Percentiles rank a stretch among this genome's conserved stretches.
These are phyloP conservation scores for Pachypeltis micranthus DNA, from an alignment of 1,140 invertebrate genomes.

Conservation along the genomic window DNA sequence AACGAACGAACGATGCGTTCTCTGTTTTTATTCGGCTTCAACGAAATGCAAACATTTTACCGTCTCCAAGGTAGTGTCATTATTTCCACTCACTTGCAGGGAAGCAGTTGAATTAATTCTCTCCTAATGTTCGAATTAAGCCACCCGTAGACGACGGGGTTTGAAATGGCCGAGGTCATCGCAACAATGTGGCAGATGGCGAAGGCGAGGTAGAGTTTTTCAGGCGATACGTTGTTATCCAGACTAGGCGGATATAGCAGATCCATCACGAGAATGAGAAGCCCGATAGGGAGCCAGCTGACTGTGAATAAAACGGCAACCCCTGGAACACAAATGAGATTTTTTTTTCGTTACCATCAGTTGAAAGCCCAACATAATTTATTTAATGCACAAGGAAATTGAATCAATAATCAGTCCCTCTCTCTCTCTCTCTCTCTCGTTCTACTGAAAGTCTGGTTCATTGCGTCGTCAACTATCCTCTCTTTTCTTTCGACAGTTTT, in stretches of 20 bases:
- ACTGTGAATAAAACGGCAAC: conserved; percentile 36
- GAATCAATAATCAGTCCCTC: no score
- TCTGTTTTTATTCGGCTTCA: no score
- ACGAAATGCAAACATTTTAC: no score
- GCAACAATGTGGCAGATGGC: conserved; percentile 43
- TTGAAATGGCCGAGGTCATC: conserved; percentile 42
- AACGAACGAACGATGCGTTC: no score
- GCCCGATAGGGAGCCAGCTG: conserved; percentile 41
- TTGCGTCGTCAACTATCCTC: no score
- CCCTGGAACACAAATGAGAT: conserved; percentile 28
- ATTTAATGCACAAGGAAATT: no score
- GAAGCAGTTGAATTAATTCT: conserved; percentile 34
- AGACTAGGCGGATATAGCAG: conserved; percentile 19
- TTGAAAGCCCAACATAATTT: no score
- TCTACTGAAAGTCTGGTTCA: no score
- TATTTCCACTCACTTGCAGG: conserved; percentile 20
- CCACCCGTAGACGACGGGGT: conserved; percentile 43
- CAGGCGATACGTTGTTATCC: conserved; percentile 22
- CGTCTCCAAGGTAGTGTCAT: no score
- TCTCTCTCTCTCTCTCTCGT: no score
- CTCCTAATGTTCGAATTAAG: conserved; percentile 39
- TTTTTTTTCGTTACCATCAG: no score
- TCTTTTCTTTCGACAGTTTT: no score
- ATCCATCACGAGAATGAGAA: conserved; percentile 40
- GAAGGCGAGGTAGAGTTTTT: conserved; percentile 32